phyloP scores from a whole-genome alignment of 2,113 vertebrate species.

The Entelurus aequoreus region DNA sequence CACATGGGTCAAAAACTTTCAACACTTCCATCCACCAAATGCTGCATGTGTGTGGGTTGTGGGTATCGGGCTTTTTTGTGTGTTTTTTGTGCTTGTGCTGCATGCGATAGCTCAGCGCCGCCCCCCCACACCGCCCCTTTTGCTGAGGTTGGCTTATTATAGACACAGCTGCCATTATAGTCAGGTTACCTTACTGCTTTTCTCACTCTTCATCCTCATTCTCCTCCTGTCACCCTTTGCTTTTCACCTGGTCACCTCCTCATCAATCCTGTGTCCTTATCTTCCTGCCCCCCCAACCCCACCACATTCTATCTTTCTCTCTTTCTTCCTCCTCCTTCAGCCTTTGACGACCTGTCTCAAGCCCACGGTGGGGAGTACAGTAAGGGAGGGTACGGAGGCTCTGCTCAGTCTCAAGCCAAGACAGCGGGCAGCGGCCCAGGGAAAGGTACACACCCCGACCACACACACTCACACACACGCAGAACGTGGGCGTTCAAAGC shows the following conservation, averaged over 20 bases:
- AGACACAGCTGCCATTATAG: constrained; percentile 52
- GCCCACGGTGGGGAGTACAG: constrained; percentile 87
- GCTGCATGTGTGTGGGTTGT: constrained; percentile 53
- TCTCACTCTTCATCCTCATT: constrained; percentile 35
- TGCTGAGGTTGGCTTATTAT: constrained; percentile 52
- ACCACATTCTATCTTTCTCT: constrained; percentile 7
- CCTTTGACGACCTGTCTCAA: constrained; percentile 92
- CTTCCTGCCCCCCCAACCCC: constrained; percentile 7
- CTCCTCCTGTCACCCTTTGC: constrained; percentile 7
- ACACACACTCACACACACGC: constrained; percentile 27
- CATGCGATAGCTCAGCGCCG: constrained; percentile 56
- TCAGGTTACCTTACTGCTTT: constrained; percentile 68
- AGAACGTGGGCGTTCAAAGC: constrained; percentile 23
- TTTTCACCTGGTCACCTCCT: constrained; percentile 22
- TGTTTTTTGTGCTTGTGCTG: constrained; percentile 56
- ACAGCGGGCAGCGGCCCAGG: constrained; percentile 83
- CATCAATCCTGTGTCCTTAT: constrained; percentile 22
- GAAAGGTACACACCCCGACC: constrained; percentile 81
- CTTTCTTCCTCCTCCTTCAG: constrained; percentile 65
- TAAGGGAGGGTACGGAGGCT: constrained; percentile 90
- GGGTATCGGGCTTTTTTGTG: constrained; percentile 24
- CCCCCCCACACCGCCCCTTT: constrained; percentile 26
- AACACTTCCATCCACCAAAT: constrained; percentile 13
- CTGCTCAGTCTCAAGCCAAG: constrained; percentile 90
- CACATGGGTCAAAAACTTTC: not conserved